A percentile compares a stretch with the other conserved stretches of the same genome.
Evolutionary conservation across 2,888 invertebrate genomes (phyloP).

Genomic region (Electrophaes corylata): DNA sequence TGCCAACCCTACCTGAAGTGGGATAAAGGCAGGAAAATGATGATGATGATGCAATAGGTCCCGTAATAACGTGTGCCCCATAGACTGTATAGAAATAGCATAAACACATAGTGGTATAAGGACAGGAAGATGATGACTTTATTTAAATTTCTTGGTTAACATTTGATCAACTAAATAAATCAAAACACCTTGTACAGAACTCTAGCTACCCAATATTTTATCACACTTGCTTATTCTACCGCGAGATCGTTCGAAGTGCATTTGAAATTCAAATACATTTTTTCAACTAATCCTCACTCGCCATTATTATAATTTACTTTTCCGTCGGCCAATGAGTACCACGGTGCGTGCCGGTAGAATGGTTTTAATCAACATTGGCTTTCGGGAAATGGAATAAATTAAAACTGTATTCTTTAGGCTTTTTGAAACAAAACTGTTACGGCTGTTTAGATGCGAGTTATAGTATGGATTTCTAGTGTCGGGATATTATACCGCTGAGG

Average conservation of each 20-base stretch:
- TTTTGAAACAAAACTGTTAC: background rate
- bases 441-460: background rate
- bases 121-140: no score
- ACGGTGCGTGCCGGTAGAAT: constrained; percentile 12
- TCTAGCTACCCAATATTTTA: background rate
- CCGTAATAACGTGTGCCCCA: no score
- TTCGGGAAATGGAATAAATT: constrained; percentile 15
- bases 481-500: no score
- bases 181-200: constrained; percentile 6
- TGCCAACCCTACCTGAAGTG: no score
- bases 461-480: no score
- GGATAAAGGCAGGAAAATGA: no score
- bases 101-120: no score
- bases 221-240: constrained; percentile 9
- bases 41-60: no score
- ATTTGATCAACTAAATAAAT: background rate
- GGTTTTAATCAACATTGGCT: constrained; percentile 36
- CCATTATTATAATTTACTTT: constrained; percentile 54
- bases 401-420: background rate
- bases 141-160: no score
- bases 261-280: constrained; percentile 53
- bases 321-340: constrained; percentile 34
- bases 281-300: constrained; percentile 45
- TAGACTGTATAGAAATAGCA: no score
- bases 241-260: constrained; percentile 36